These are phyloP conservation scores for Lanistes nyassanus DNA, from an alignment of 1,140 invertebrate species.

Conservation along the genomic window DNA sequence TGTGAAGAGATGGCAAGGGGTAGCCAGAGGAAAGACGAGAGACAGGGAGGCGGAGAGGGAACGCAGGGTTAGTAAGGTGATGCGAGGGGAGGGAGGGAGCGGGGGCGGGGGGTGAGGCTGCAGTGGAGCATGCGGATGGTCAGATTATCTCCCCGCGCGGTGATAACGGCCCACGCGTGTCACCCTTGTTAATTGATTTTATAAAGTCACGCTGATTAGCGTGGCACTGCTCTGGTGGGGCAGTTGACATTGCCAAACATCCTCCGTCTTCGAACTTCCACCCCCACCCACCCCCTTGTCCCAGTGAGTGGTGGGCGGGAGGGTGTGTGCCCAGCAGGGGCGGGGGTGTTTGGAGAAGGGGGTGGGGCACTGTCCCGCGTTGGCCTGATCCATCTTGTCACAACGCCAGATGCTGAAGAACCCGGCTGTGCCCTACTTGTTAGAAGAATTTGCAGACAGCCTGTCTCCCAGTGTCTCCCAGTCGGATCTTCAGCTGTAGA, in stretches of 20 bases:
- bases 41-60: background rate
- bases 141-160: background rate
- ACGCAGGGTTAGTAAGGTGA: background rate
- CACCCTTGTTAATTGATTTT: slow-evolving; percentile 14
- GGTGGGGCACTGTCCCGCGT: too few relatives aligned
- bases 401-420: too few relatives aligned
- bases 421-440: too few relatives aligned
- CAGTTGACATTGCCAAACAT: slow-evolving; percentile 15
- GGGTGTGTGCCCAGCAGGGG: too few relatives aligned
- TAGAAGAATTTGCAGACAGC: too few relatives aligned
- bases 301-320: too few relatives aligned
- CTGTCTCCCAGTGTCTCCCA: too few relatives aligned
- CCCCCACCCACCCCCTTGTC: too few relatives aligned
- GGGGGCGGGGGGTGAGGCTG: background rate
- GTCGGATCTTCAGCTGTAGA: too few relatives aligned
- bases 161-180: background rate
- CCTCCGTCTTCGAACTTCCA: background rate
- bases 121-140: background rate
- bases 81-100: background rate
- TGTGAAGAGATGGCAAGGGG: background rate
- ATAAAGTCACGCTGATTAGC: slow-evolving; percentile 12
- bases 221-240: background rate
- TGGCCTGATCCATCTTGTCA: too few relatives aligned
- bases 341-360: too few relatives aligned
- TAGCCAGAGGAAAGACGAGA: background rate